Conservation (phyloP, 37 sponge, comb jelly and placozoan species). For the Agelas oroides region DNA sequence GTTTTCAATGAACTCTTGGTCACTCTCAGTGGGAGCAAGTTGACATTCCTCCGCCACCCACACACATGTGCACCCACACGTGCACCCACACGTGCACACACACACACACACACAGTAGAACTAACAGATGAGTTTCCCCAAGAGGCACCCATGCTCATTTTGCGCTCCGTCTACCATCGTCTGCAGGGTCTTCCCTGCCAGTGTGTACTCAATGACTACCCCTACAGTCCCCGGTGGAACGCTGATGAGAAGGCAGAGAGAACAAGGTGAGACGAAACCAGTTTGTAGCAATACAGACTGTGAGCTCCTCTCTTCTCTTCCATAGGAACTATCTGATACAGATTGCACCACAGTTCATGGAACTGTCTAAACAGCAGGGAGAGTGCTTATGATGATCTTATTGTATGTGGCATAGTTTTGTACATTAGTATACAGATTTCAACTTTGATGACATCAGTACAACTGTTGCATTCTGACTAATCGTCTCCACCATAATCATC, state of each 20-base stretch:
- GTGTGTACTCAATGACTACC: slow-evolving; percentile 46
- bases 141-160: slow-evolving; percentile 47
- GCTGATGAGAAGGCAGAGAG: slow-evolving; percentile 73
- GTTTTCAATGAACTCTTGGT: too few relatives aligned
- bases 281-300: background rate
- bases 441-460: too few relatives aligned
- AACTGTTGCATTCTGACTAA: too few relatives aligned
- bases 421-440: too few relatives aligned
- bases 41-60: too few relatives aligned
- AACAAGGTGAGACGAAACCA: slow-evolving; percentile 56
- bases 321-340: slow-evolving; percentile 56
- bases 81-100: too few relatives aligned
- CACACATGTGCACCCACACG: too few relatives aligned
- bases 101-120: slow-evolving; percentile 42
- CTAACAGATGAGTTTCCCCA: slow-evolving; percentile 63
- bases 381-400: slow-evolving; percentile 44
- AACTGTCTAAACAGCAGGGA: slow-evolving; percentile 67
- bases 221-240: slow-evolving; percentile 80
- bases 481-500: background rate
- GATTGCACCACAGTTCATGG: slow-evolving; percentile 58
- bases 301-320: too few relatives aligned
- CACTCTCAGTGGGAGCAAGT: too few relatives aligned
- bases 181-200: slow-evolving; percentile 59
- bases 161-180: slow-evolving; percentile 79
- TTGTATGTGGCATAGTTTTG: too few relatives aligned